Base-by-base conservation (phyloP, 2,888 invertebrate genomes). In the Arctia plantaginis region DNA sequence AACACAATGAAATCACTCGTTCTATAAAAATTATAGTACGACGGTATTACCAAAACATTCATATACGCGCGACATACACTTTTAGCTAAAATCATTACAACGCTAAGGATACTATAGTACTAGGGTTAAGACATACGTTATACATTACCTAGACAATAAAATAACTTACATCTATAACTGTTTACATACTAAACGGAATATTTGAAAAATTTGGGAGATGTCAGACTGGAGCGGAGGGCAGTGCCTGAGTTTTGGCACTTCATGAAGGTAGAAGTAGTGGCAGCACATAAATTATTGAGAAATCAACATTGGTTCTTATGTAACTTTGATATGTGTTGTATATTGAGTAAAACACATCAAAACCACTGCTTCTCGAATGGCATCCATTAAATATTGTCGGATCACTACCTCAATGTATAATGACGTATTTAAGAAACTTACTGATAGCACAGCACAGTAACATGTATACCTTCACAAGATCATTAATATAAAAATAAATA, bases 41-140 rank as follows among this genome's bases (percentile, higher is more conserved):
- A 85, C 66, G 72, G 77, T 79, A 82, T 84, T 87, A 88, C 87
- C 87, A 87, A 51, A 88, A 90, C 90, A 90, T 93, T 92, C 94
- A 93, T 88, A 93, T 91, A 93, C 93, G 88, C 89, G 94, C 94
- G 94, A 94, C 94, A 93, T 92, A 94, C 94, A 90, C 89, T 87
- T 89, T 90, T 90, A 88, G 88, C 85, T 92, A 92, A 91, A 90
- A 90, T 90, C 86, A 89, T 93, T 93, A 94, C 90, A 90, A 89
- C 86, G 84, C 93, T 93, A 94, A 88, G n/a, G 71, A 67, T 77
- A 86, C 88, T 90, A 90, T 90, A 91, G 82, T 84, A 88, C 93
- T 94, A 95, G 85, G 93, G 91, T 94, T 95, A 94, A 92, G 92
- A 94, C 93, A 92, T 94, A 94, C 93, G 90, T 91, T 91, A 90